Conservation (phyloP, 2,888 invertebrate species). For the Diplolepis rosae region DNA sequence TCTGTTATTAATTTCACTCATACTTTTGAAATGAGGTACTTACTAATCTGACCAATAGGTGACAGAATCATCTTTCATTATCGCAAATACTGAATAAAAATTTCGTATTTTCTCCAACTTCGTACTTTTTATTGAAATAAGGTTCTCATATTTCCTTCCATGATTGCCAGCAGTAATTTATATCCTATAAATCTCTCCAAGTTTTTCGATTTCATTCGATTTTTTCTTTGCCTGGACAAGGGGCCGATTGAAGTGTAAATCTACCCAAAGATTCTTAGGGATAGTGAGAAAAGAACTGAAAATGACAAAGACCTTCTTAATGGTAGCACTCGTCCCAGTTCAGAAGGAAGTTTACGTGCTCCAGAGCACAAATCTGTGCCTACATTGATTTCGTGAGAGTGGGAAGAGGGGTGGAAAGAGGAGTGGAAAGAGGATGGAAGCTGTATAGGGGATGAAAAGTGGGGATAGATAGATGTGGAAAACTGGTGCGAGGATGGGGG, state of each 20-base stretch:
- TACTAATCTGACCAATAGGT: too few species aligned
- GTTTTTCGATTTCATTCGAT: background rate
- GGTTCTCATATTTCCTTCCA: too few species aligned
- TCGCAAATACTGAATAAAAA: too few species aligned
- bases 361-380: slow-evolving; percentile 38
- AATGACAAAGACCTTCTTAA: slow-evolving; percentile 27
- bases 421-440: background rate
- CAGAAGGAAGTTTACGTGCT: slow-evolving; percentile 14
- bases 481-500: slow-evolving; percentile 40
- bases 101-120: too few species aligned
- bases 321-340: slow-evolving; percentile 16
- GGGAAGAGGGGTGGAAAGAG: slow-evolving; percentile 31
- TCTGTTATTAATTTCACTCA: too few species aligned
- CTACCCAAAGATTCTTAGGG: background rate
- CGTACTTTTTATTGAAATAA: too few species aligned
- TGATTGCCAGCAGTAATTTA: too few species aligned
- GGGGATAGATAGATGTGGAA: slow-evolving; percentile 26
- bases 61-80: too few species aligned
- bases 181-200: background rate
- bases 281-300: slow-evolving; percentile 15
- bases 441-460: slow-evolving; percentile 35
- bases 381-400: slow-evolving; percentile 41
- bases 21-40: too few species aligned
- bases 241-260: slow-evolving; percentile 4
- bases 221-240: background rate